Evolutionary conservation across 92 coral and sea anemone species (phyloP), one percentile per base, ranked within the genome.

Genomic region (Metridium senile): DNA sequence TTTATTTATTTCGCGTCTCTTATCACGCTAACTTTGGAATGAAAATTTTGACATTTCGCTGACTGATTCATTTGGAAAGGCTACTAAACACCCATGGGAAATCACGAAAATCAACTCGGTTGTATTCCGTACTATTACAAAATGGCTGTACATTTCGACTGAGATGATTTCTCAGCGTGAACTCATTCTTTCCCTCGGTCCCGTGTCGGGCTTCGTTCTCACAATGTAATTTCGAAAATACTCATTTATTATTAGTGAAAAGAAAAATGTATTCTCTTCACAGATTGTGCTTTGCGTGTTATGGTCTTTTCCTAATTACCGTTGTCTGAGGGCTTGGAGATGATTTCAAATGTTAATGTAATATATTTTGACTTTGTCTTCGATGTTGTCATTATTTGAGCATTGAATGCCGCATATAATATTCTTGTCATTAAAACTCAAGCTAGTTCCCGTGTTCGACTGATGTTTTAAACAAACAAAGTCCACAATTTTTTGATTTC

Each of bases 171-270:
- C 78, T 26, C 78, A 73, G 78, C 78, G 20, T 57, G 78, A 22
- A 33, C 39, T 73, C 66, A 73, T 73, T 57, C 78, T 58, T 17
- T 29, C 78, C 13, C 31, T 58, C 32, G 51, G 68, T 66, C 56
- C 68, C 65, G 51, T 63, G 27, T 52, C 58, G 17, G 13, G 32
- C 33, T 57, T 30, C 29, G 58, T 58, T 51, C 32, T 31, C 51
- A 49, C 45, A 73, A 73, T 73, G 67, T 73, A 73, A 73, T 73
- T 59, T 59, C 13, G 30, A 73, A 58, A 58, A 57, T 58, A 73
- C 78, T 73, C 78, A 73, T 73, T 73, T 73, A 73, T 73, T 73
- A 73, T 57, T 73, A 73, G 32, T 73, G 78, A 73, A 73, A 73
- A 58, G 78, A 57, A 19, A 19, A 10, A 51, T 26, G 22, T 71